Conservation (phyloP, 2,888 invertebrate species). For the Dichetophora obliterata region DNA sequence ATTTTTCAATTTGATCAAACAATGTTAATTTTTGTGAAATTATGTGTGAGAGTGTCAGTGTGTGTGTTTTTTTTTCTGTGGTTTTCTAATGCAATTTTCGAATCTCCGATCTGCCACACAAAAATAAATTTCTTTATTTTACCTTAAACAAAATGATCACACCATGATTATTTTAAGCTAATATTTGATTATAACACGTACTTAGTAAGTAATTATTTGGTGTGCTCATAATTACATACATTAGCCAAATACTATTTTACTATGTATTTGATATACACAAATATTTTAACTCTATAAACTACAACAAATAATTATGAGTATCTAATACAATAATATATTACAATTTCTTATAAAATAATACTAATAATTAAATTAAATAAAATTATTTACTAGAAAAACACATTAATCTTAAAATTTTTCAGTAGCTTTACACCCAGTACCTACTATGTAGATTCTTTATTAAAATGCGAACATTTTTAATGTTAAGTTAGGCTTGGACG, state of each 20-base stretch:
- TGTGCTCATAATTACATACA: background rate
- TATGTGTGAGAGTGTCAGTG: background rate
- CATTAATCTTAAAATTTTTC: too few species aligned
- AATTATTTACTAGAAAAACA: too few species aligned
- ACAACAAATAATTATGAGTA: background rate
- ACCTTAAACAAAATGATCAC: background rate
- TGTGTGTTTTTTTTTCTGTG: background rate
- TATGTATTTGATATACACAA: conserved; percentile 5
- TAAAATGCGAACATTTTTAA: too few species aligned
- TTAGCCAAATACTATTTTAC: conserved; percentile 27
- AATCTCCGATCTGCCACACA: background rate
- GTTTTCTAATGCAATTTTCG: background rate
- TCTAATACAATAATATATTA: too few species aligned
- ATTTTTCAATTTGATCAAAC: conserved; percentile 34
- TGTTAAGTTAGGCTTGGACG: too few species aligned
- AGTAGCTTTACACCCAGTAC: too few species aligned
- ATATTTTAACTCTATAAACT: background rate
- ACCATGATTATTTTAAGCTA: conserved; percentile 1
- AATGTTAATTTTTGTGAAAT: conserved; percentile 15
- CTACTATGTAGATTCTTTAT: too few species aligned
- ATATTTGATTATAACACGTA: background rate
- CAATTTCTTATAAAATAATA: too few species aligned
- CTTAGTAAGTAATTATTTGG: conserved; percentile 1
- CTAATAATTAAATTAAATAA: too few species aligned
- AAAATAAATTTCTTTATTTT: background rate